Evolutionary conservation across 64 coral and sea anemone genomes (phyloP).

Genomic region (Stichodactyla helianthus): DNA sequence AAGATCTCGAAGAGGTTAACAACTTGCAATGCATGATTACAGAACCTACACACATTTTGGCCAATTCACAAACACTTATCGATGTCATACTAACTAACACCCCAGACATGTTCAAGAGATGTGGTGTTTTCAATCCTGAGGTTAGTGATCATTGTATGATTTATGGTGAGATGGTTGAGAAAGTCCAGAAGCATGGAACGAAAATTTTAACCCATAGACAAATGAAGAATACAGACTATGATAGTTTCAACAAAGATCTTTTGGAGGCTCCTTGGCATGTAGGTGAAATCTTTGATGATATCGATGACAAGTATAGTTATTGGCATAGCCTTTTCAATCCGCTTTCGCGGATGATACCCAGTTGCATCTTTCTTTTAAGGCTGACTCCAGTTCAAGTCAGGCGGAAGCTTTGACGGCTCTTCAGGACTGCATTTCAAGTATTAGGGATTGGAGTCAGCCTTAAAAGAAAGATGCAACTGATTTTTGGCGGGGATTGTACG

Average conservation of each 20-base stretch:
- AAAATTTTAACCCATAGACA: conserved; percentile 36
- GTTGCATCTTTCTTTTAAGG: too few relatives aligned
- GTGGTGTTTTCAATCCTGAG: conserved; percentile 20
- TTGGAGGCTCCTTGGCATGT: background rate
- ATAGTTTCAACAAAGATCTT: conserved; percentile 31
- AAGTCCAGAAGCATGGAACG: conserved; percentile 9
- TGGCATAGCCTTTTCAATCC: too few relatives aligned
- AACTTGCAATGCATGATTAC: conserved; percentile 31
- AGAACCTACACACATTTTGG: conserved; percentile 31
- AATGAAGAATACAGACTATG: conserved; percentile 36
- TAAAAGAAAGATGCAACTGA: too few relatives aligned
- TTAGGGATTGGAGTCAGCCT: too few relatives aligned
- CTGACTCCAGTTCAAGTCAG: too few relatives aligned
- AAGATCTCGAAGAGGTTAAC: conserved; percentile 38
- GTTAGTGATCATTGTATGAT: conserved; percentile 27
- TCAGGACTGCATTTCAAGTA: too few relatives aligned
- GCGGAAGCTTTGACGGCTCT: too few relatives aligned
- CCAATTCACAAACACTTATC: conserved; percentile 16
- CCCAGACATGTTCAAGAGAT: conserved; percentile 23
- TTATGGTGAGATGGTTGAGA: conserved; percentile 30
- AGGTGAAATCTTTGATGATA: too few relatives aligned
- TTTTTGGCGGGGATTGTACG: too few relatives aligned
- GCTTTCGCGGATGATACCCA: too few relatives aligned
- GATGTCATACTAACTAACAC: conserved; percentile 21
- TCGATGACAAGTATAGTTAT: too few relatives aligned